Conservation (phyloP, 2,113 vertebrate species). For the Sphyrna mokarran region DNA sequence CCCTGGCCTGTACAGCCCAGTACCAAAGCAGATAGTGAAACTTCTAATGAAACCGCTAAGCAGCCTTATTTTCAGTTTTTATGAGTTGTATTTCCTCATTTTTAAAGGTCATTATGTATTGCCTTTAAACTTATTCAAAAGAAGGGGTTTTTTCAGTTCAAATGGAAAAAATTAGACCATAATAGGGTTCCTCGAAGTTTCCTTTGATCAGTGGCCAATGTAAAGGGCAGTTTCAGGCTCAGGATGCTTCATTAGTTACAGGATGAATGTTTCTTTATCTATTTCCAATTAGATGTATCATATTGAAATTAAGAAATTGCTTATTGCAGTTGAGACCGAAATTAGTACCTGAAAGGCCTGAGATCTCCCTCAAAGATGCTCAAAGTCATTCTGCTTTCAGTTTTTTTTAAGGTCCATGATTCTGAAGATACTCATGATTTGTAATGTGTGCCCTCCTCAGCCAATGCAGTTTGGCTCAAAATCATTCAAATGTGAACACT, state of each 20-base stretch:
- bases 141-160: not conserved
- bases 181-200: conserved; percentile 1
- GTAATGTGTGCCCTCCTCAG: not conserved
- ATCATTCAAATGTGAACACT: not conserved
- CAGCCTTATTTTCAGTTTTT: conserved; percentile 6
- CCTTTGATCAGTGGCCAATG: conserved; percentile 29
- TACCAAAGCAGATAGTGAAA: not conserved
- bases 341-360: not conserved
- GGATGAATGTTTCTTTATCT: conserved; percentile 8
- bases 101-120: not conserved
- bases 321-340: not conserved
- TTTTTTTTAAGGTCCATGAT: not conserved
- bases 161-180: conserved; percentile 1
- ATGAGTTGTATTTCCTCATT: not conserved
- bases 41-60: not conserved
- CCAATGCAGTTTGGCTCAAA: not conserved
- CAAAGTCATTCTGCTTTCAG: not conserved
- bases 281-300: not conserved
- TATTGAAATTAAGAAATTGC: not conserved
- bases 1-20: not conserved
- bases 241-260: conserved; percentile 28
- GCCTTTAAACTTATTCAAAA: not conserved
- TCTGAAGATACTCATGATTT: not conserved
- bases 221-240: conserved; percentile 17
- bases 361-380: not conserved